A percentile compares a stretch with the other conserved stretches of the same genome.
These are phyloP conservation scores for Erebia ligea DNA, from an alignment of 2,888 invertebrate species.

Conservation along the genomic window DNA sequence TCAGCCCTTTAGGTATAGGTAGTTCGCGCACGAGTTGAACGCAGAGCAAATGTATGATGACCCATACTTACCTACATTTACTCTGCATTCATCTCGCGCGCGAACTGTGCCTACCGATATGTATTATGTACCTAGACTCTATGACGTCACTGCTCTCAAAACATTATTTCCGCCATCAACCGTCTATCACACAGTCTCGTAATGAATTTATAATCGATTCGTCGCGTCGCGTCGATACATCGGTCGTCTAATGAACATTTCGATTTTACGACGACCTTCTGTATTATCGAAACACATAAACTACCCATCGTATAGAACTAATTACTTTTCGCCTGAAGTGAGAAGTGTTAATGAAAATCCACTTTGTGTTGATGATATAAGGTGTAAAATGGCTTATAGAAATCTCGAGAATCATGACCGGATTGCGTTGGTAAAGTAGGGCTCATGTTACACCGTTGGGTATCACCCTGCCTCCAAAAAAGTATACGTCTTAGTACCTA, in stretches of 20 bases:
- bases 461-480: neutral
- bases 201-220: conserved; percentile 48
- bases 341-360: neutral
- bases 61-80: no score
- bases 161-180: neutral
- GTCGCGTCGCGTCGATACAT: conserved; percentile 38
- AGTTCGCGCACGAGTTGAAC: no score
- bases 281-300: conserved; percentile 45
- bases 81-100: no score
- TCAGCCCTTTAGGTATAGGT: no score
- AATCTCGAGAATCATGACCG: neutral
- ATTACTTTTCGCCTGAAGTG: conserved; percentile 45
- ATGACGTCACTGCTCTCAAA: neutral
- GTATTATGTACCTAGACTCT: no score
- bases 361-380: conserved; percentile 19
- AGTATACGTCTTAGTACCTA: neutral
- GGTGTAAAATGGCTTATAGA: conserved; percentile 6
- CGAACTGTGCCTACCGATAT: no score
- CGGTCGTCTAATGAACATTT: conserved; percentile 42
- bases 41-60: no score
- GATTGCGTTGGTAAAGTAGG: conserved; percentile 4
- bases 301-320: conserved; percentile 44
- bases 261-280: conserved; percentile 45
- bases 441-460: conserved; percentile 33
- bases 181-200: conserved; percentile 25